Percentiles rank a stretch among this genome's conserved stretches.
These are phyloP conservation scores for Eolophus roseicapilla DNA, from an alignment of 2,113 vertebrate species.

Conservation along the genomic window DNA sequence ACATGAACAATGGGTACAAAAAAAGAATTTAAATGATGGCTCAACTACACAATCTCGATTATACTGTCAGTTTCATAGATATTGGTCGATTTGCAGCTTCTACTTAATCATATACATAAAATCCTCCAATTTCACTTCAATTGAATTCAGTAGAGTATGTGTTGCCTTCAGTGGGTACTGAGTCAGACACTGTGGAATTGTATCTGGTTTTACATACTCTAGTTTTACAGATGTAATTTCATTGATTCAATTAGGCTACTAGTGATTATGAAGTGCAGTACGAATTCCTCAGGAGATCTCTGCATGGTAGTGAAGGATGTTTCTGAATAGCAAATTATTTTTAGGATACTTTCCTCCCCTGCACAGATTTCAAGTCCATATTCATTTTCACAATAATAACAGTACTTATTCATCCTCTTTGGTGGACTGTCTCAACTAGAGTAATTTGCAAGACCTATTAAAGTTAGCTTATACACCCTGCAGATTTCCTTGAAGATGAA, in stretches of 20 bases:
- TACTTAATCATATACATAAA: neutral
- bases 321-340: conserved; percentile 55
- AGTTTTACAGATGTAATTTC: conserved; percentile 51
- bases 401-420: neutral
- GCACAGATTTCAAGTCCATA: neutral
- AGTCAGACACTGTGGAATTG: conserved; percentile 6
- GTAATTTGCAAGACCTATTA: neutral
- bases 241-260: conserved; percentile 37
- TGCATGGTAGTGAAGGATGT: neutral
- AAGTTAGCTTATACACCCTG: neutral
- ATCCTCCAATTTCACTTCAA: neutral
- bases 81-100: neutral
- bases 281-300: conserved; percentile 47
- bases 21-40: neutral
- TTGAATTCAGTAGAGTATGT: neutral
- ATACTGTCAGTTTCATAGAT: neutral
- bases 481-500: conserved; percentile 5
- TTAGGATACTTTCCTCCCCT: neutral
- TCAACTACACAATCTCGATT: neutral
- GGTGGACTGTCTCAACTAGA: neutral
- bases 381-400: neutral
- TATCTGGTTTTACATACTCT: neutral
- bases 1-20: neutral
- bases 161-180: neutral
- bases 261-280: conserved; percentile 47